Conservation (phyloP, 2,797 vertebrate species). For the Tiaroga cobitis region DNA sequence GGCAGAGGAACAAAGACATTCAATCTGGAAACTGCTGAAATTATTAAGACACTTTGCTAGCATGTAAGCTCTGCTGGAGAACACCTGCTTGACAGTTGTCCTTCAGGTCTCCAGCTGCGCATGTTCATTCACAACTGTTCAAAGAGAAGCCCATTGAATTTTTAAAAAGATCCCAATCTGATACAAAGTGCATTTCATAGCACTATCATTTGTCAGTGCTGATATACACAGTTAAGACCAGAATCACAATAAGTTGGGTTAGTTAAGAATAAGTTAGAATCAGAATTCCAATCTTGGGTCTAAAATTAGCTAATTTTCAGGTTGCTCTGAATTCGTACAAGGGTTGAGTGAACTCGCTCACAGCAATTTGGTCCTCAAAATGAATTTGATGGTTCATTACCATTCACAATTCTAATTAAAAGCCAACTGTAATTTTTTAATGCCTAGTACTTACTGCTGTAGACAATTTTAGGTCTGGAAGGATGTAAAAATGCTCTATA, state of each 20-base stretch:
- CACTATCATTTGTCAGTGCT: not conserved
- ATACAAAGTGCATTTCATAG: not conserved
- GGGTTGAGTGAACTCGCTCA: conserved; percentile 49
- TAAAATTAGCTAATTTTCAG: conserved; percentile 58
- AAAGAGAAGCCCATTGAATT: not conserved
- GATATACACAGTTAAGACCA: conserved; percentile 12
- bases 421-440: conserved; percentile 49
- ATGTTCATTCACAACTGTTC: not conserved
- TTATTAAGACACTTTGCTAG: conserved; percentile 47
- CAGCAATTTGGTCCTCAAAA: conserved; percentile 55
- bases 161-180: conserved; percentile 1
- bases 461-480: conserved; percentile 31
- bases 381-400: conserved; percentile 59
- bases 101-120: conserved; percentile 31
- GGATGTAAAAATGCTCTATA: conserved; percentile 11
- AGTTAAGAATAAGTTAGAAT: conserved; percentile 15
- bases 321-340: conserved; percentile 54
- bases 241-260: conserved; percentile 12
- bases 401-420: conserved; percentile 56
- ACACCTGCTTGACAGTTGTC: conserved; percentile 22
- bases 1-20: conserved; percentile 58
- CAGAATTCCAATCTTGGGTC: conserved; percentile 34
- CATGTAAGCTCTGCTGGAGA: conserved; percentile 42
- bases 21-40: conserved; percentile 43
- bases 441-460: conserved; percentile 24